phyloP scores from a whole-genome alignment of 1,140 invertebrate species.

The Platyura marginata region DNA sequence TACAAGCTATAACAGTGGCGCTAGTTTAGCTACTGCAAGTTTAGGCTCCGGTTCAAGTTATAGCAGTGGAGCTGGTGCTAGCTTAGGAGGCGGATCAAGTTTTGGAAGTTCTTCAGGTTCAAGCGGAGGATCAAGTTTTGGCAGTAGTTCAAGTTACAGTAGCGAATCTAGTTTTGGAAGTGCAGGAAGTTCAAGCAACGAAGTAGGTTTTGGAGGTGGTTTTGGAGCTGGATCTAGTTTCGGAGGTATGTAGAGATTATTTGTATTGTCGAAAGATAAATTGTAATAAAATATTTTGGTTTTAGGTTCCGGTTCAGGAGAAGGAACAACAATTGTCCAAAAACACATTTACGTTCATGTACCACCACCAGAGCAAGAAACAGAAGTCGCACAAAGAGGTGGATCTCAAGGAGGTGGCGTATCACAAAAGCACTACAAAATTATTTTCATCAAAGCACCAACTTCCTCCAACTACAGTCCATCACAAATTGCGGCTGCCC shows the following conservation, averaged over 20 bases:
- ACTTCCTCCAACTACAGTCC: slow-evolving; percentile 55
- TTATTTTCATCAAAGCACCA: slow-evolving; percentile 68
- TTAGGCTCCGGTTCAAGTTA: background rate
- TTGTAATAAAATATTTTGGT: background rate
- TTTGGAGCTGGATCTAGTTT: no score
- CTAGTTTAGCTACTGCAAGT: background rate
- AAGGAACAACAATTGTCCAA: slow-evolving; percentile 39
- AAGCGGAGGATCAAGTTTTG: background rate
- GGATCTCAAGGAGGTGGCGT: slow-evolving; percentile 31
- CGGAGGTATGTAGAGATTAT: background rate
- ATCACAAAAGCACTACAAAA: slow-evolving; percentile 70
- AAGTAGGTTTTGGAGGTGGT: no score
- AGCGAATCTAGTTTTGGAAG: background rate
- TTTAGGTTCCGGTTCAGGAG: slow-evolving; percentile 6
- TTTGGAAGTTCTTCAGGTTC: background rate
- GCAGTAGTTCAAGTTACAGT: no score
- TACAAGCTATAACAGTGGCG: background rate
- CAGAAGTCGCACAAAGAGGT: slow-evolving; percentile 29
- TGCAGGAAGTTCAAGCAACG: background rate
- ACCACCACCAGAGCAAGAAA: slow-evolving; percentile 52
- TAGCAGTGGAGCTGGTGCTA: background rate
- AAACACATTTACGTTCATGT: slow-evolving; percentile 70
- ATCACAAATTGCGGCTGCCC: slow-evolving; percentile 53
- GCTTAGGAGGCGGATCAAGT: background rate
- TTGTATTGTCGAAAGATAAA: background rate